These are phyloP conservation scores for Emydura subglobosa DNA, from an alignment of 2,113 vertebrate species.

Conservation along the genomic window DNA sequence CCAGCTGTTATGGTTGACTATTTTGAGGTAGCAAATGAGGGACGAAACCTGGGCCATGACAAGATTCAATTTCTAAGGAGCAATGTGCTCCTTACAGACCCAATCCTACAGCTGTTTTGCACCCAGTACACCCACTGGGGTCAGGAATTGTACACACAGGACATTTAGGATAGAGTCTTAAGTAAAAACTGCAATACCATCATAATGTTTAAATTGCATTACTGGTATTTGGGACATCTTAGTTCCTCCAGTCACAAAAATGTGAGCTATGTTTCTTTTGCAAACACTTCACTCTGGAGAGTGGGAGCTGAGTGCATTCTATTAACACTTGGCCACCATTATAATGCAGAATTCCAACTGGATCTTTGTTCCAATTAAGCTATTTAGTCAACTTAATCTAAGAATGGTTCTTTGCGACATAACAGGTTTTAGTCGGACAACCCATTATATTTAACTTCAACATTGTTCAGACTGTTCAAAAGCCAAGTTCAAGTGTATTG, in stretches of 20 bases:
- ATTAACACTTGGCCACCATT: not conserved
- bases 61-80: not conserved
- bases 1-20: not conserved
- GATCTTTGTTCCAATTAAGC: not conserved
- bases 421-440: not conserved
- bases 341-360: not conserved
- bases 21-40: not conserved
- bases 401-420: not conserved
- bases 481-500: not conserved
- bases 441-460: not conserved
- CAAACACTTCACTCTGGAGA: not conserved
- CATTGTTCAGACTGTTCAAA: not conserved
- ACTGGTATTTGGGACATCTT: not conserved
- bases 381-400: not conserved
- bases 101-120: not conserved
- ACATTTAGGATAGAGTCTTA: not conserved
- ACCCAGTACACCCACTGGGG: not conserved
- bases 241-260: not conserved
- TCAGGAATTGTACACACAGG: not conserved
- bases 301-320: not conserved
- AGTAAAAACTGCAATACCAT: not conserved
- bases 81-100: not conserved
- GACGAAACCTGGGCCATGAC: not conserved
- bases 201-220: not conserved
- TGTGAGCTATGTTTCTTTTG: not conserved